Percentiles rank a stretch among this genome's conserved stretches.
Conservation (phyloP, 1,140 invertebrate species). For the Amphibalanus amphitrite region DNA sequence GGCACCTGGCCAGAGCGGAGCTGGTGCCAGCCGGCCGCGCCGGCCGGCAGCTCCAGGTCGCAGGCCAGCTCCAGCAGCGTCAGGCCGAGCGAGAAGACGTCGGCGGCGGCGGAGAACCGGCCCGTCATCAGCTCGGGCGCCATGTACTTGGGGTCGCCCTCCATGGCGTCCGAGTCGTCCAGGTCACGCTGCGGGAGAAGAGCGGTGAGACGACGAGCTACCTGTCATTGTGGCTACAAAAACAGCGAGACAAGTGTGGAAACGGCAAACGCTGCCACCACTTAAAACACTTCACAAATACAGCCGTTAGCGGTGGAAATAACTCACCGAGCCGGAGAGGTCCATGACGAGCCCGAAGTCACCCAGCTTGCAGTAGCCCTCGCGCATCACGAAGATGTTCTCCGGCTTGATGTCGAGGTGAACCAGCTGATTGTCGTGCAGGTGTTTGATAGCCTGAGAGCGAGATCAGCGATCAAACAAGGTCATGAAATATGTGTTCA, state of each 20-base stretch:
- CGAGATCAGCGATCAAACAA: background rate
- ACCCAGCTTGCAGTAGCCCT: conserved; percentile 46
- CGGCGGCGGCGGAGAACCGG: conserved; percentile 30
- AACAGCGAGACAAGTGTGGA: background rate
- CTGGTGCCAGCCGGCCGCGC: conserved; percentile 48
- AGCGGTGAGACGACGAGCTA: conserved; percentile 5
- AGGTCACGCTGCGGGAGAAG: conserved; percentile 27
- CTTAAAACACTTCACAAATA: background rate
- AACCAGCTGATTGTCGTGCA: conserved; percentile 45
- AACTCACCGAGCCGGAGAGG: conserved; percentile 34
- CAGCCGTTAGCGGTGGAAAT: background rate
- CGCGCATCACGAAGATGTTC: conserved; percentile 56
- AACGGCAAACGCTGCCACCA: background rate
- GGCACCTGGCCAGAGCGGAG: conserved; percentile 34
- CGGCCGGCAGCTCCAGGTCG: conserved; percentile 47
- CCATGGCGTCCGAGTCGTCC: conserved; percentile 29
- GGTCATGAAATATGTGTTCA: background rate
- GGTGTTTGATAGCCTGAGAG: conserved; percentile 38
- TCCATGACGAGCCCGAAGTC: conserved; percentile 57
- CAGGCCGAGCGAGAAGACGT: conserved; percentile 51
- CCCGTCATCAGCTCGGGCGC: conserved; percentile 48
- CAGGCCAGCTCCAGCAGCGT: conserved; percentile 50
- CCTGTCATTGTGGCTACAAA: too few species aligned
- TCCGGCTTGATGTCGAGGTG: conserved; percentile 62
- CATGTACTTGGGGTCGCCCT: conserved; percentile 58